These are phyloP conservation scores for Lasioglossum zephyrum DNA, from an alignment of 2,888 invertebrate species.

Conservation along the genomic window DNA sequence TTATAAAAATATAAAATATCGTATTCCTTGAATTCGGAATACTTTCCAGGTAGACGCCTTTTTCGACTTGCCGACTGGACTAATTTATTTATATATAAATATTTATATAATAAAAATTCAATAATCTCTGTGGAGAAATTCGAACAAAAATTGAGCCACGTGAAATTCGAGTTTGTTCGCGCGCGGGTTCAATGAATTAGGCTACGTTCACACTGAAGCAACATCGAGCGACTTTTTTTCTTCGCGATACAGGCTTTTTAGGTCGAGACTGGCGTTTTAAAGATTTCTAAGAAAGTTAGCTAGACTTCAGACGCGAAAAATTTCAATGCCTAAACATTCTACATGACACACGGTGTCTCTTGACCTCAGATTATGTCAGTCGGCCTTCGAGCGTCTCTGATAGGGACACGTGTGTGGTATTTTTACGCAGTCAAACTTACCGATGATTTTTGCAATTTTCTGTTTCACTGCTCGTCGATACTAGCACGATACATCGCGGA, in stretches of 20 bases:
- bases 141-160: background rate
- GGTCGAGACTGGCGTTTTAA: too few species aligned
- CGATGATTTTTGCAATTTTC: background rate
- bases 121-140: too few species aligned
- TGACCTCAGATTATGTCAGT: conserved; percentile 71
- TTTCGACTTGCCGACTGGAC: too few species aligned
- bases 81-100: too few species aligned
- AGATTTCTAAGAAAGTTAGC: background rate
- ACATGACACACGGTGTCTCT: conserved; percentile 43
- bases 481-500: background rate
- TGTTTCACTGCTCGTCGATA: background rate
- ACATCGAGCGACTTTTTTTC: too few species aligned
- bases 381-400: conserved; percentile 65
- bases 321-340: background rate
- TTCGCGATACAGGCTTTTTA: background rate
- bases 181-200: too few species aligned
- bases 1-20: too few species aligned
- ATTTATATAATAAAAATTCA: too few species aligned
- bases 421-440: conserved; percentile 37
- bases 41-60: too few species aligned
- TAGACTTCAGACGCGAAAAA: background rate
- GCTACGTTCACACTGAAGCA: too few species aligned
- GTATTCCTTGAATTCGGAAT: too few species aligned
- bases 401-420: conserved; percentile 65
- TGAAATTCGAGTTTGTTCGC: background rate